Evolutionary conservation across 2,888 invertebrate species (phyloP), one percentile per base, ranked within the genome.

Genomic region (Ctena decussata): DNA sequence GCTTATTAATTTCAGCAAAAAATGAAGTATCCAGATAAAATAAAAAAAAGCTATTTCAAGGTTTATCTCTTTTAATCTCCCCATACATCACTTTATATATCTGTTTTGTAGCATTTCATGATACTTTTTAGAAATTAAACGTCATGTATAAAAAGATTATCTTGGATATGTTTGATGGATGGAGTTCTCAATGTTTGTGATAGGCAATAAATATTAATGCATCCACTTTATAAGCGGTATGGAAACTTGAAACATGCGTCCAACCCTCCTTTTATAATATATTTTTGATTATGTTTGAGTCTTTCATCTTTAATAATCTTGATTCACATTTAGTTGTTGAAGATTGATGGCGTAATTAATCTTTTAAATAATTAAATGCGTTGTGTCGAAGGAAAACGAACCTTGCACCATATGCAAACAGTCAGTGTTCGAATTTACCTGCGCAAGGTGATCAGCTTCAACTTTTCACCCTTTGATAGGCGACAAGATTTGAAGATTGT

Each of bases 91-190:
- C 82, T 86, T 86, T 84, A 82, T 84, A 87, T 84, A 82, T 80
- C 80, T 80, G 81, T 84, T 84, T 84, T 87, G 87, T 87, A 84
- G 78, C 87, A 84, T 82, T 82, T 77, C 87, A 82, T 65, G 84
- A 82, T 84, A 80, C 73, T 75, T 84, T 87, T 84, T 84, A 82
- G 49, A 82, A 77, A 82, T 82, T 82, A 82, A 82, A 82, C 73
- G 82, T 82, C 77, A 73, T 73, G 82, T 72, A 73, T 46, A 46
- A 69, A 77, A 39, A 82, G 77, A 82, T 82, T 71, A 82, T 82
- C 82, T 77, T 73, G 44, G 73, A 37, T 46, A 49, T 44, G 39
- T 46, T 65, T 82, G 82, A 77, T 77, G 77, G 77, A 82, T 82
- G 82, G 57, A 70, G 69, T 30, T 75, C 70, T 75, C 69, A 49